phyloP scores from a whole-genome alignment of 2,113 vertebrate species.

The Pseudorhombus dupliciocellatus region DNA sequence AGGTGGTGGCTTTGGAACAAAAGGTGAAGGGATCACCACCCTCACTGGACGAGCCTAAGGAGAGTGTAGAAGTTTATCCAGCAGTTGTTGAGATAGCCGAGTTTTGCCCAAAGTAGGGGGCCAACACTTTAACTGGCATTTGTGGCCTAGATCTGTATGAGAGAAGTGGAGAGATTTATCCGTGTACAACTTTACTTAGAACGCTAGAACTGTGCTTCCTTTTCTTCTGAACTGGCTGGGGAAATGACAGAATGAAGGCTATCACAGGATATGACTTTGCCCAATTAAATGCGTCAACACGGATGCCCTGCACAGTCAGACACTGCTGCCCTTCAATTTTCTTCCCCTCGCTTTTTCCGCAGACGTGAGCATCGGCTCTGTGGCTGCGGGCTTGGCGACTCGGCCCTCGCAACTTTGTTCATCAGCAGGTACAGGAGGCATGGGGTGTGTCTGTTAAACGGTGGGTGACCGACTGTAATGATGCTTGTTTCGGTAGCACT shows the following conservation, averaged over 20 bases:
- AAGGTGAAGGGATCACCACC: background rate
- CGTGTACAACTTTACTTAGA: background rate
- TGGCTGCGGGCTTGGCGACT: slow-evolving; percentile 2
- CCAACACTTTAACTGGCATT: too few relatives aligned
- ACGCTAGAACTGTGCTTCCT: background rate
- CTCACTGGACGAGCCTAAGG: background rate
- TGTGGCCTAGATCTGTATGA: too few relatives aligned
- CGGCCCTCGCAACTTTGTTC: slow-evolving; percentile 27
- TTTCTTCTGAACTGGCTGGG: background rate
- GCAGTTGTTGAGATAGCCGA: background rate
- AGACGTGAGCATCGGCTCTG: slow-evolving; percentile 5
- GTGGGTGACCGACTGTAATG: slow-evolving; percentile 65
- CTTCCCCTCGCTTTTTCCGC: slow-evolving; percentile 29
- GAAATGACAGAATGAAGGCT: slow-evolving; percentile 3
- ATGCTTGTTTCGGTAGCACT: slow-evolving; percentile 48
- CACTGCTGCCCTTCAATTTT: slow-evolving; percentile 45
- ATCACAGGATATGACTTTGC: slow-evolving; percentile 22
- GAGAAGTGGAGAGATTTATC: background rate
- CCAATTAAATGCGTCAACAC: slow-evolving; percentile 20
- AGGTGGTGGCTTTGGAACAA: background rate
- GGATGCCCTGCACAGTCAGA: slow-evolving; percentile 15
- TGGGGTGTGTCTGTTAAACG: slow-evolving; percentile 49
- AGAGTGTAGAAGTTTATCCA: background rate
- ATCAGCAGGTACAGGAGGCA: slow-evolving; percentile 43
- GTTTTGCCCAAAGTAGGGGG: background rate